Percentiles rank a stretch among this genome's conserved stretches.
These are phyloP conservation scores for Triplophysa dalaica DNA, from an alignment of 2,113 vertebrate genomes.

Conservation along the genomic window DNA sequence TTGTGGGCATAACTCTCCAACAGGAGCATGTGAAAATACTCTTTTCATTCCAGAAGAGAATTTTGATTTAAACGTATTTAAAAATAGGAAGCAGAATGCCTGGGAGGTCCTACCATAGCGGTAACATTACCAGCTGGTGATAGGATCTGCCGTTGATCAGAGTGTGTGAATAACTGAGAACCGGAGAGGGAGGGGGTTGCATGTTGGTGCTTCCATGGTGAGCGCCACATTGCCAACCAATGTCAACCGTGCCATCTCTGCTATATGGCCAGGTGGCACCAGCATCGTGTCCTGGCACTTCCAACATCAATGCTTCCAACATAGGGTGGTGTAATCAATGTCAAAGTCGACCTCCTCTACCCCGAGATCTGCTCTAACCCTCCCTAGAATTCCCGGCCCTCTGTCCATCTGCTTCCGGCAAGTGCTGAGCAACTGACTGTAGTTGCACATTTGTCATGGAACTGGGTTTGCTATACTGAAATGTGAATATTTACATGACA, in stretches of 20 bases:
- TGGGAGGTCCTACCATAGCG: conserved; percentile 48
- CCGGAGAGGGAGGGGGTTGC: background rate
- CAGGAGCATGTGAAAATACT: conserved; percentile 62
- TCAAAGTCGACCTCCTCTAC: conserved; percentile 59
- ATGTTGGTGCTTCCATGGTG: conserved; percentile 41
- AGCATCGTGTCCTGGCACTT: conserved; percentile 41
- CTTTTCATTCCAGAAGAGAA: conserved; percentile 56
- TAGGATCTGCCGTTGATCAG: conserved; percentile 44
- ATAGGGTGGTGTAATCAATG: conserved; percentile 55
- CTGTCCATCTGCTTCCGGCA: conserved; percentile 66
- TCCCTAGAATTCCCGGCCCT: conserved; percentile 38
- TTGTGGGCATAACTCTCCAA: conserved; percentile 56
- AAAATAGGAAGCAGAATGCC: conserved; percentile 60
- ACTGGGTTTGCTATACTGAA: background rate
- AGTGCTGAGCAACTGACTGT: conserved; percentile 38
- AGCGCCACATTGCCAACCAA: conserved; percentile 32
- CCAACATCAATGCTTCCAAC: background rate
- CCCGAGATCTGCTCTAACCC: conserved; percentile 49
- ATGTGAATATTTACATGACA: background rate
- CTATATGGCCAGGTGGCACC: conserved; percentile 53
- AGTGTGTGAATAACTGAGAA: conserved; percentile 26
- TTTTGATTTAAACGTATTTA: conserved; percentile 65
- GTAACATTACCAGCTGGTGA: conserved; percentile 65
- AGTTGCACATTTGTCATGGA: conserved; percentile 32
- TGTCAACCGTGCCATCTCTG: conserved; percentile 38